These are phyloP conservation scores for Trematomus loennbergii DNA, from an alignment of 2,113 vertebrate genomes.

Conservation along the genomic window DNA sequence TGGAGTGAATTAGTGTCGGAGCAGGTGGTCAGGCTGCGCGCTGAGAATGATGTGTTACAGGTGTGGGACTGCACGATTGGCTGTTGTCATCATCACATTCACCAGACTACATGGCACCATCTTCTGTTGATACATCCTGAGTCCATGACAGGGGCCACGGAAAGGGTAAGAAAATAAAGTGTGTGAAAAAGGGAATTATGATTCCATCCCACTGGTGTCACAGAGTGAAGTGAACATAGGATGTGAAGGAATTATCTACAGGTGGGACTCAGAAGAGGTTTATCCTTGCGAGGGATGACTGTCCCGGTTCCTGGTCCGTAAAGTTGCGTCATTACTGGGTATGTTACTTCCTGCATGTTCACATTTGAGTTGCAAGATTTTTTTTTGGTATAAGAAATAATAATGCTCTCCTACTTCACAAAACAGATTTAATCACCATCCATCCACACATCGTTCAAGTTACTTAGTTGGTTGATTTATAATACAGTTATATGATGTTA, in stretches of 20 bases:
- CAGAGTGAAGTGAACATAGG: constrained; percentile 2
- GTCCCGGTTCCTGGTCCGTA: background rate
- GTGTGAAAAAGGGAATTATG: constrained; percentile 37
- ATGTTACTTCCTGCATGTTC: background rate
- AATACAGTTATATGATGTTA: background rate
- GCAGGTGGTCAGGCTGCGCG: constrained; percentile 70
- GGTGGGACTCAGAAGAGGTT: background rate
- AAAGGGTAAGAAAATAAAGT: constrained; percentile 5
- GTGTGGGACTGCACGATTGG: constrained; percentile 46
- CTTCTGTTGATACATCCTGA: constrained; percentile 18
- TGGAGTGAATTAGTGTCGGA: constrained; percentile 46
- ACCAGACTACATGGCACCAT: background rate
- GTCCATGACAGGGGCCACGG: constrained; percentile 4
- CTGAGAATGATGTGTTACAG: constrained; percentile 67
- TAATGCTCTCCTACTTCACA: background rate
- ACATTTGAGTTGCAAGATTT: background rate
- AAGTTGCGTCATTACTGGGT: constrained; percentile 6
- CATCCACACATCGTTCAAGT: background rate
- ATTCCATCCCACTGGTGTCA: constrained; percentile 1
- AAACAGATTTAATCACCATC: background rate
- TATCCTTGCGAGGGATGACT: background rate
- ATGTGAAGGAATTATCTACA: background rate
- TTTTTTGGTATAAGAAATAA: background rate
- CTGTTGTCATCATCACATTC: constrained; percentile 52
- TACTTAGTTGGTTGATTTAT: background rate